phyloP scores from a whole-genome alignment of 2,113 vertebrate genomes.

The Pampusana beccarii region DNA sequence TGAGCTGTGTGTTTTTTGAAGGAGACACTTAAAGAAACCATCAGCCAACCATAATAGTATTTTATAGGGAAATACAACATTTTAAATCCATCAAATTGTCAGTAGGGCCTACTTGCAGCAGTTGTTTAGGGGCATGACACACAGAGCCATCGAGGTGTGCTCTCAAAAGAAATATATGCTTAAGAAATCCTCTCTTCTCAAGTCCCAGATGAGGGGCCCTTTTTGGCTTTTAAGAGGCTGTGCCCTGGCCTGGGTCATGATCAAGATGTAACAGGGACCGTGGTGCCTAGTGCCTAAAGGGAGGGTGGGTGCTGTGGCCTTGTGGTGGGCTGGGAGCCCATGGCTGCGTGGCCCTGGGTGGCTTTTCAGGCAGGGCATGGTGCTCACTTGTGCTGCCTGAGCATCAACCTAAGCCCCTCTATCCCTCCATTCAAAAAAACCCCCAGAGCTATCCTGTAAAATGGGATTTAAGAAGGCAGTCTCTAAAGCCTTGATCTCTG shows the following conservation, averaged over 20 bases:
- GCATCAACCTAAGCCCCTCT: not conserved
- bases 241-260: not conserved
- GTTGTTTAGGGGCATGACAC: not conserved
- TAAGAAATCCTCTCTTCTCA: not conserved
- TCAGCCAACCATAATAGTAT: not conserved
- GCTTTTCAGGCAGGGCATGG: not conserved
- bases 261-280: no score
- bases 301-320: fast-evolving
- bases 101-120: fast-evolving
- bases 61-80: not conserved
- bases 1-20: not conserved
- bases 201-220: no score
- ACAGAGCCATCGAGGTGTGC: not conserved
- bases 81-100: not conserved
- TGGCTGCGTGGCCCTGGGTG: not conserved
- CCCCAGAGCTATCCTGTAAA: not conserved
- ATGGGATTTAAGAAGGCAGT: not conserved
- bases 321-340: fast-evolving
- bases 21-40: not conserved
- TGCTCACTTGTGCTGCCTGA: not conserved
- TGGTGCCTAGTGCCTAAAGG: not conserved
- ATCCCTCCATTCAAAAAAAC: not conserved
- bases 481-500: not conserved
- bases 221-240: not conserved
- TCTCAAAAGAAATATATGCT: not conserved